phyloP scores from a whole-genome alignment of 2,113 vertebrate species.

The Atrichornis clamosus region DNA sequence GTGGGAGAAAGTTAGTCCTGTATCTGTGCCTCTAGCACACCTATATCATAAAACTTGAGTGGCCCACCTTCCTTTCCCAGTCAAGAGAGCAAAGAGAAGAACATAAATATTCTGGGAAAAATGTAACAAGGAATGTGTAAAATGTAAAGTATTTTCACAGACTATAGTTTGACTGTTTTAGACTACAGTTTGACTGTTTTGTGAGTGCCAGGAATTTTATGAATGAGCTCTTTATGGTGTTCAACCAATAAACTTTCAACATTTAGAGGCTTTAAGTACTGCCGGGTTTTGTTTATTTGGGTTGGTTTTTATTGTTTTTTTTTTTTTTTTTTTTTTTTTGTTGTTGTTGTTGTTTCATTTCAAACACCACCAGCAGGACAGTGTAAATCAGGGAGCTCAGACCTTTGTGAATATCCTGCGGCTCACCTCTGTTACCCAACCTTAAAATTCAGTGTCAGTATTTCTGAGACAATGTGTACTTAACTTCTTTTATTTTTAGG shows the following conservation, averaged over 20 bases:
- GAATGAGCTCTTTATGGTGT: background rate
- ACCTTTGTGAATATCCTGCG: background rate
- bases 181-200: background rate
- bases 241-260: background rate
- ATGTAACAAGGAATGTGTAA: background rate
- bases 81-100: background rate
- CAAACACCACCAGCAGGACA: background rate
- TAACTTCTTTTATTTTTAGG: background rate
- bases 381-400: background rate
- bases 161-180: background rate
- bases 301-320: fast-evolving
- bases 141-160: background rate
- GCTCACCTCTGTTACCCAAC: background rate
- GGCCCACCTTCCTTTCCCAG: background rate
- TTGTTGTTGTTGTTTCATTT: background rate
- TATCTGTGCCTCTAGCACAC: background rate
- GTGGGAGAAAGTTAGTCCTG: background rate
- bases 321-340: too few relatives aligned
- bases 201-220: background rate
- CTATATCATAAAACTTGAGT: background rate
- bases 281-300: fast-evolving
- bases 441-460: background rate
- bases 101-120: background rate
- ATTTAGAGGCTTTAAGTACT: background rate
- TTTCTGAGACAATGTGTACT: background rate